Percentiles rank a stretch among this genome's conserved stretches.
phyloP scores from a whole-genome alignment of 2,888 invertebrate genomes.

The Mythimna impura region DNA sequence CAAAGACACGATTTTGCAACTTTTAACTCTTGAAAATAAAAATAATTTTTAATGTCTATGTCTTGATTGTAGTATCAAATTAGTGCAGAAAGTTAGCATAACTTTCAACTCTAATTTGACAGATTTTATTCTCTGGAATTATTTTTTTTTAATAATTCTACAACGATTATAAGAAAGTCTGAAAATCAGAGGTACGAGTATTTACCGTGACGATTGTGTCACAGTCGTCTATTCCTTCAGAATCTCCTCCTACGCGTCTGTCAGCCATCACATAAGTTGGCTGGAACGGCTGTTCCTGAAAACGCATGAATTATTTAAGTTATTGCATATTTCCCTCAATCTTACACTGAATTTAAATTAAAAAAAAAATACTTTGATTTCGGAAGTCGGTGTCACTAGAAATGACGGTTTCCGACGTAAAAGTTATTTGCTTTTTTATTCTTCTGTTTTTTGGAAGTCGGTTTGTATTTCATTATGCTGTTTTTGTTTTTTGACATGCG shows the following conservation, averaged over 20 bases:
- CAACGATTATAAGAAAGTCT: too few relatives aligned
- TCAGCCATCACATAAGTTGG: conserved; percentile 72
- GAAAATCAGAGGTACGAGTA: not conserved
- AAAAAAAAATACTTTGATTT: not conserved
- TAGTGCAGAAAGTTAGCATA: too few relatives aligned
- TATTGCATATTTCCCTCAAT: not conserved
- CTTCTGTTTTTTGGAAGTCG: too few relatives aligned
- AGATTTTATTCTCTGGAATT: too few relatives aligned
- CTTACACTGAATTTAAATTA: not conserved
- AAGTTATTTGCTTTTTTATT: too few relatives aligned
- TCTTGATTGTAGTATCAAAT: conserved; percentile 3
- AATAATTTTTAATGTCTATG: not conserved
- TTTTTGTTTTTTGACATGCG: too few relatives aligned
- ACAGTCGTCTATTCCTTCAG: conserved; percentile 77
- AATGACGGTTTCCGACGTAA: too few relatives aligned
- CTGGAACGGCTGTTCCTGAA: conserved; percentile 75
- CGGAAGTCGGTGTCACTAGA: too few relatives aligned
- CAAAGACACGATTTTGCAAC: not conserved
- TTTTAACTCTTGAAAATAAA: too few relatives aligned
- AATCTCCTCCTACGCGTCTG: conserved; percentile 77
- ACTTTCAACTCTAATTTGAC: too few relatives aligned
- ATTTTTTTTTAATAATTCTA: too few relatives aligned
- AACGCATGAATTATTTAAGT: conserved; percentile 33
- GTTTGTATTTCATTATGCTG: too few relatives aligned
- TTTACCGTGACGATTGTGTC: conserved; percentile 76